Evolutionary conservation across 2,113 vertebrate species (phyloP), one percentile per base, ranked within the genome.

Genomic region (Rana temporaria): DNA sequence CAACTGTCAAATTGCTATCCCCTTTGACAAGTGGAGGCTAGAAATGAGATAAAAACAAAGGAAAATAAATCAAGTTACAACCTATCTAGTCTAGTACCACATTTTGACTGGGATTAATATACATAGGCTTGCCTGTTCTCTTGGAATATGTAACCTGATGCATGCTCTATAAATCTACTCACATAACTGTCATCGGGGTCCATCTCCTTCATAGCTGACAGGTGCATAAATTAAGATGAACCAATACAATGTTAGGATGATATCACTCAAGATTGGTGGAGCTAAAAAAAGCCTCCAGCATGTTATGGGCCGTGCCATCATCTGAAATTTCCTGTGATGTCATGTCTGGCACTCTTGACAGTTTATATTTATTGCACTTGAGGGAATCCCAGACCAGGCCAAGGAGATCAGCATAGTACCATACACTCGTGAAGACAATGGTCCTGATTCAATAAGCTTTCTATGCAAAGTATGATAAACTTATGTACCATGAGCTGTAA

Each of bases 1-100:
- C 11, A 22, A 15, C 59, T 76, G 73, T 76, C 73, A 76, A 18
- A 26, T 5, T 76, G 59, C 26, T 73, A 72, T 72, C 73, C 48
- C 16, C n/a, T 63, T 52, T 64, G 73, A 76, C 73, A 76, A 76
- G 59, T 52, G 32, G 20, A 63, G 57, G n/a, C 71, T 60, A 38
- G 71, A 74, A 73, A 1, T 19, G 18, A 32, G 55, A 19, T 59
- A 59, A 26, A 73, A 30, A 60, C 18, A 38, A 30, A 17, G 30
- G 34, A 74, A 74, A 38, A 34, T 32, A 19, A 56, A 72, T 74
- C 71, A 74, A 20, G 71, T 60, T 59, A 56, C 56, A 59, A 34
- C 55, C 59, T 20, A 59, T 74, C 55, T 73, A 48, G 42, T 20
- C 22, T 52, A 55, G 70, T 56, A 32, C 52, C 55, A 30, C 24